A percentile compares a stretch with the other conserved stretches of the same genome.
phyloP scores from a whole-genome alignment of 2,888 invertebrate species.

The Torymus aiolomorphi region DNA sequence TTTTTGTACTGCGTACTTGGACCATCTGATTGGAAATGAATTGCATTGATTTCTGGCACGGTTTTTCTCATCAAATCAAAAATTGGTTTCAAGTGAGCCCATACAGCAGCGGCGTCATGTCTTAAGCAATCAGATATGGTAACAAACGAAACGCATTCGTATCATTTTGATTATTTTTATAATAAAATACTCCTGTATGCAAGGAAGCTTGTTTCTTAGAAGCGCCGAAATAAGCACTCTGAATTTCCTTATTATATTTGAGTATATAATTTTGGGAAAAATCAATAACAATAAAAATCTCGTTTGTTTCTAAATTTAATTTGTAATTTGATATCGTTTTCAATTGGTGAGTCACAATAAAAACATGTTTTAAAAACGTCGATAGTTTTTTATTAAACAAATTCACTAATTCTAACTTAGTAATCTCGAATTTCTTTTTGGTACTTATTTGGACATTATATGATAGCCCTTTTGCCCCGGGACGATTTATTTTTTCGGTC shows the following conservation, averaged over 20 bases:
- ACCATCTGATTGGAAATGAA: too few species aligned
- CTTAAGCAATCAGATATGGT: too few species aligned
- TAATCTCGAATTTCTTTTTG: conserved; percentile 31
- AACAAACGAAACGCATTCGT: conserved; percentile 32
- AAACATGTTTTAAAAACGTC: conserved; percentile 40
- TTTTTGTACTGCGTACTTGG: too few species aligned
- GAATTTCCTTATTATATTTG: conserved; percentile 47
- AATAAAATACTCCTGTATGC: conserved; percentile 47
- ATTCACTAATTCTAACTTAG: conserved; percentile 6
- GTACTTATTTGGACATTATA: conserved; percentile 42
- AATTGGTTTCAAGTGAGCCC: too few species aligned
- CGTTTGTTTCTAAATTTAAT: too few species aligned
- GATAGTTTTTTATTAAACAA: conserved; percentile 21
- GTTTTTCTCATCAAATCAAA: too few species aligned
- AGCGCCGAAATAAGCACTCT: conserved; percentile 50
- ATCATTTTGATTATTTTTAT: conserved; percentile 27
- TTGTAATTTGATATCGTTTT: too few species aligned
- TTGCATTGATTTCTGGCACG: too few species aligned
- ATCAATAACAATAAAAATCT: too few species aligned
- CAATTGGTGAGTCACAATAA: conserved; percentile 36
- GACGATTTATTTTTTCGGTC: conserved; percentile 8
- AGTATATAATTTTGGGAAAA: conserved; percentile 52
- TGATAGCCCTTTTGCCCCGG: conserved; percentile 41
- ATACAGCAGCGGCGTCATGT: too few species aligned
- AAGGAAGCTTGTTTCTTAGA: conserved; percentile 47